phyloP scores from a whole-genome alignment of 2,797 vertebrate genomes.

The Schizopygopsis pylzovi region DNA sequence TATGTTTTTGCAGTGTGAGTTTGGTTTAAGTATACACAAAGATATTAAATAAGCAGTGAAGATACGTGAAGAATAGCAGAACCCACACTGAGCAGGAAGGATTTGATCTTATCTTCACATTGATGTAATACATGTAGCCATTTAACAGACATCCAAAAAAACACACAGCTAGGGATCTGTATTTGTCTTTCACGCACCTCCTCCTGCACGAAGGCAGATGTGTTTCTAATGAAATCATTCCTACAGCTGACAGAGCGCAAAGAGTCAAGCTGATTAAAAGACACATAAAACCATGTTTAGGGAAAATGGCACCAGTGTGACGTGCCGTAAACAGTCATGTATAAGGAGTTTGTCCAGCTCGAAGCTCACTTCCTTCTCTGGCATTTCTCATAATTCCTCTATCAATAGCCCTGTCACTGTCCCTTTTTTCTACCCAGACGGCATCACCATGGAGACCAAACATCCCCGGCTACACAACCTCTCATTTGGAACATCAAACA shows the following conservation, averaged over 20 bases:
- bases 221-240: constrained; percentile 19
- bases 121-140: constrained; percentile 31
- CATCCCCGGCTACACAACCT: constrained; percentile 47
- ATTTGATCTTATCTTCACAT: constrained; percentile 36
- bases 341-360: constrained; percentile 51
- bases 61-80: constrained; percentile 22
- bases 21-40: constrained; percentile 41
- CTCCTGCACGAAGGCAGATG: background rate
- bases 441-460: constrained; percentile 61
- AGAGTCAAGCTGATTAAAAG: constrained; percentile 7
- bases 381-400: constrained; percentile 53
- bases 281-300: background rate
- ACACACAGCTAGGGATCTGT: background rate
- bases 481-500: constrained; percentile 50
- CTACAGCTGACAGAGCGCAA: background rate
- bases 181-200: constrained; percentile 22
- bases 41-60: constrained; percentile 30
- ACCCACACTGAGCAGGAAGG: constrained; percentile 34
- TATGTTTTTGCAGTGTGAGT: background rate
- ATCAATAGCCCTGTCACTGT: constrained; percentile 52
- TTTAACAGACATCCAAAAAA: constrained; percentile 30
- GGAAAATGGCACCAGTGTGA: constrained; percentile 28
- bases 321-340: constrained; percentile 33
- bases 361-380: constrained; percentile 42
- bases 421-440: constrained; percentile 45